Percentiles rank a stretch among this genome's conserved stretches.
phyloP scores from a whole-genome alignment of 2,113 vertebrate species.

The Pangasianodon gigas region DNA sequence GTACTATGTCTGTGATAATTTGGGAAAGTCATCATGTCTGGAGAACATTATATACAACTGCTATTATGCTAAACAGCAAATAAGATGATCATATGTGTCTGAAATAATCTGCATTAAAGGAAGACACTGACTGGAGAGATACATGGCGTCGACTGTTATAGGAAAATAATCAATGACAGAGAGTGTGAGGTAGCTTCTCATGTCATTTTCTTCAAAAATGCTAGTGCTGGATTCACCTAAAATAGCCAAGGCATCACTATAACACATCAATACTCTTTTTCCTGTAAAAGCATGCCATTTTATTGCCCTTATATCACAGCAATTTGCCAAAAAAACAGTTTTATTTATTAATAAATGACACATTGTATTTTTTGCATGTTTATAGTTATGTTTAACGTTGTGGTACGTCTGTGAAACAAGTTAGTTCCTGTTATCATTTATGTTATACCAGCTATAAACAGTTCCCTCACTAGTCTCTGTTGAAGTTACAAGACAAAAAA shows the following conservation, averaged over 20 bases:
- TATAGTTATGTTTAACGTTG: not conserved
- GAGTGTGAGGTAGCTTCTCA: not conserved
- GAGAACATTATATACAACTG: not conserved
- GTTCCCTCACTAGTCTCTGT: not conserved
- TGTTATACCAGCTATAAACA: too few relatives aligned
- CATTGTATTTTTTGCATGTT: not conserved
- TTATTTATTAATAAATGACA: not conserved
- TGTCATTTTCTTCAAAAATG: not conserved
- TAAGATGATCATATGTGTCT: not conserved
- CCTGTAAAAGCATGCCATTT: not conserved
- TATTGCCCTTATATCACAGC: not conserved
- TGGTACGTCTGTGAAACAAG: not conserved
- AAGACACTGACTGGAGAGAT: not conserved
- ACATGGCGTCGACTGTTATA: not conserved
- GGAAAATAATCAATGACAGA: not conserved
- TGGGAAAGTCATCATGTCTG: not conserved
- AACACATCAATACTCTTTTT: not conserved
- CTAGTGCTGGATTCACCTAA: not conserved
- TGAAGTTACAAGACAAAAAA: not conserved
- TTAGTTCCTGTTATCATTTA: not conserved
- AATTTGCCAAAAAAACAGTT: not conserved
- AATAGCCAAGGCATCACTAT: not conserved
- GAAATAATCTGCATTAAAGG: not conserved
- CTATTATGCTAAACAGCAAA: not conserved
- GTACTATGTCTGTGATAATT: slow-evolving; percentile 6